These are phyloP conservation scores for Elysia chlorotica DNA, from an alignment of 1,140 invertebrate genomes.

Conservation along the genomic window DNA sequence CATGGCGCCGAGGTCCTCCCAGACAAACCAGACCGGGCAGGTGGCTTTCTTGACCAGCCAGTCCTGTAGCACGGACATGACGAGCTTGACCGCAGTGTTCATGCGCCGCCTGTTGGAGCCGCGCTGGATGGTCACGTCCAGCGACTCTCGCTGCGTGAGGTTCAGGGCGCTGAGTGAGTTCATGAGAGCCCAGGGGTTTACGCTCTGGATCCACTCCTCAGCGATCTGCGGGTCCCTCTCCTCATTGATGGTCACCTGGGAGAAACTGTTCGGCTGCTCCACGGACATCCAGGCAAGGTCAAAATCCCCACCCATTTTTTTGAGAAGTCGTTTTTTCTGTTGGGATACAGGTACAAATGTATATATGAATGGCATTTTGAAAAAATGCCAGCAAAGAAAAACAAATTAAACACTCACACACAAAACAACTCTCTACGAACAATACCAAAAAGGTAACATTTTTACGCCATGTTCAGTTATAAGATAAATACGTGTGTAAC, in stretches of 20 bases:
- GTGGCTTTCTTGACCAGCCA: slow-evolving; percentile 65
- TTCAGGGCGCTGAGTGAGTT: too few species aligned
- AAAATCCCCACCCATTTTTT: slow-evolving; percentile 22
- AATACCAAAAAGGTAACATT: too few species aligned
- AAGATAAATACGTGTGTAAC: too few species aligned
- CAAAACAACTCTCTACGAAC: too few species aligned
- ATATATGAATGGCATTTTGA: too few species aligned
- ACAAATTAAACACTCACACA: too few species aligned
- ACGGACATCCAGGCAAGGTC: slow-evolving; percentile 31
- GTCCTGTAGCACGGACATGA: slow-evolving; percentile 47
- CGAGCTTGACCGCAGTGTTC: not conserved
- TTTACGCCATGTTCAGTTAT: too few species aligned
- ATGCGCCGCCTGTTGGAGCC: not conserved
- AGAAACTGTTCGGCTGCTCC: slow-evolving; percentile 17
- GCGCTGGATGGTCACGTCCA: slow-evolving; percentile 4
- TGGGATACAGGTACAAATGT: too few species aligned
- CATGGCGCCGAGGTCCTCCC: slow-evolving; percentile 66
- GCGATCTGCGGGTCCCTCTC: not conserved
- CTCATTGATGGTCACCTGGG: not conserved
- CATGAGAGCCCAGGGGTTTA: too few species aligned
- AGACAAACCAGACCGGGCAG: slow-evolving; percentile 65
- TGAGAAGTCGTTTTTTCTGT: slow-evolving; percentile 25
- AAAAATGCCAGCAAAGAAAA: too few species aligned
- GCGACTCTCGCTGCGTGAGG: not conserved
- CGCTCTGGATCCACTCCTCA: slow-evolving; percentile 10